Percentiles rank a stretch among this genome's conserved stretches.
Conservation (phyloP, 2,888 invertebrate species). For the Tetragonula carbonaria region DNA sequence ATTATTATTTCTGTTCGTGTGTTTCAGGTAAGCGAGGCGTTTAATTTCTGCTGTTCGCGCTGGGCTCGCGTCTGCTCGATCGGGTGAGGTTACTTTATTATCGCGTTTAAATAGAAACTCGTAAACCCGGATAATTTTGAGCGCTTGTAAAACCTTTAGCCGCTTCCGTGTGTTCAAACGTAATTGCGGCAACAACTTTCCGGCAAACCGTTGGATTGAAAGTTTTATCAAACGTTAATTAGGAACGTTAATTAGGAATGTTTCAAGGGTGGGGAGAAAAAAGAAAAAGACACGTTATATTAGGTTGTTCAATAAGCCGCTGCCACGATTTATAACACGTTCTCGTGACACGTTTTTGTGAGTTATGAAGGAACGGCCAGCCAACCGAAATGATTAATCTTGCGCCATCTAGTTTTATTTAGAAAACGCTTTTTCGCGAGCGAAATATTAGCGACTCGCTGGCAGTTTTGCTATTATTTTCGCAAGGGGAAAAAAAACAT, state of each 20-base stretch:
- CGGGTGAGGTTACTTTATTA: not conserved
- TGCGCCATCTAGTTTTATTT: too few species aligned
- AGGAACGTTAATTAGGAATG: not conserved
- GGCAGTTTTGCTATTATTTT: too few species aligned
- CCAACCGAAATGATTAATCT: too few species aligned
- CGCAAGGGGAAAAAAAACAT: too few species aligned
- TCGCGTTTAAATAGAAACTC: not conserved
- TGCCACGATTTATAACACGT: too few species aligned
- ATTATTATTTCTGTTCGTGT: not conserved
- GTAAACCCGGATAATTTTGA: not conserved
- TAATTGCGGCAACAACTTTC: too few species aligned
- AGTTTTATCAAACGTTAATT: not conserved
- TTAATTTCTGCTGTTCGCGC: not conserved
- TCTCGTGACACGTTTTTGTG: too few species aligned
- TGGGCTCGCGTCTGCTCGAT: not conserved
- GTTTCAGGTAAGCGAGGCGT: constrained; percentile 2
- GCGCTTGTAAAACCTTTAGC: not conserved
- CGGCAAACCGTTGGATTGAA: not conserved
- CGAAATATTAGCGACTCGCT: too few species aligned
- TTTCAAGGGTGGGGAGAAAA: not conserved
- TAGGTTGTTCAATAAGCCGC: not conserved
- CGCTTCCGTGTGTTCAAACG: not conserved
- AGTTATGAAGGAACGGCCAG: too few species aligned
- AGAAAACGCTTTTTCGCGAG: too few species aligned
- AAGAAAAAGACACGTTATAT: not conserved